Percentiles rank a stretch among this genome's conserved stretches.
Evolutionary conservation across 2,113 vertebrate species (phyloP).

Genomic region (Ictidomys tridecemlineatus): DNA sequence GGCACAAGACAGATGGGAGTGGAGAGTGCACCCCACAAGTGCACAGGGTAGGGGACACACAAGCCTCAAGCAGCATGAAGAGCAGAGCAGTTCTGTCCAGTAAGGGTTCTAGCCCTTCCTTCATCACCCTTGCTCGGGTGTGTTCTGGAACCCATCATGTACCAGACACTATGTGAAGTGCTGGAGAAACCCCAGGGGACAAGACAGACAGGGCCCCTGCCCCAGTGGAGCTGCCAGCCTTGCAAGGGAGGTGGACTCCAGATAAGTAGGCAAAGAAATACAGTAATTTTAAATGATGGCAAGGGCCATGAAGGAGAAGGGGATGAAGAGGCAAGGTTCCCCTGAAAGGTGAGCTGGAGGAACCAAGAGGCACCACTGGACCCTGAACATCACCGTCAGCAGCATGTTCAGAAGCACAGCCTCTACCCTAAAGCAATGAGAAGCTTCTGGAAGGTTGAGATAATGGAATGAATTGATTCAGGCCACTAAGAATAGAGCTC

Average conservation of each 20-base stretch:
- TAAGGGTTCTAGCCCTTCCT: too few species aligned
- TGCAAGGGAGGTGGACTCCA: background rate
- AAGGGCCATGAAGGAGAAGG: background rate
- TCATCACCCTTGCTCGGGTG: background rate
- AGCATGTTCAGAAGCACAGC: background rate
- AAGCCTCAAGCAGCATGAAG: background rate
- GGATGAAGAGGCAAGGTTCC: background rate
- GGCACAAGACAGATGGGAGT: background rate
- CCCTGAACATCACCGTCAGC: fast-evolving
- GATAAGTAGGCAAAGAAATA: background rate
- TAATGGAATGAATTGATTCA: background rate
- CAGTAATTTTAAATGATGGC: background rate
- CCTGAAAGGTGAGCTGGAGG: background rate
- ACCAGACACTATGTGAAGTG: too few species aligned
- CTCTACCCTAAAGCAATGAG: background rate
- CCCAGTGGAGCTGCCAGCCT: background rate
- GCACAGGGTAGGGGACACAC: background rate
- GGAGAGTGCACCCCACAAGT: background rate
- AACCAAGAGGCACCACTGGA: background rate
- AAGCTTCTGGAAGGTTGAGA: background rate
- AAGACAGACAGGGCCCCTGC: background rate
- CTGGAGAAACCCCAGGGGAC: background rate
- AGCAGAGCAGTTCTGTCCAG: background rate
- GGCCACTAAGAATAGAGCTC: background rate
- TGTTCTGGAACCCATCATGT: background rate